Percentiles rank a stretch among this genome's conserved stretches.
phyloP scores from a whole-genome alignment of 1,140 invertebrate genomes.

The Drosophila pachea region DNA sequence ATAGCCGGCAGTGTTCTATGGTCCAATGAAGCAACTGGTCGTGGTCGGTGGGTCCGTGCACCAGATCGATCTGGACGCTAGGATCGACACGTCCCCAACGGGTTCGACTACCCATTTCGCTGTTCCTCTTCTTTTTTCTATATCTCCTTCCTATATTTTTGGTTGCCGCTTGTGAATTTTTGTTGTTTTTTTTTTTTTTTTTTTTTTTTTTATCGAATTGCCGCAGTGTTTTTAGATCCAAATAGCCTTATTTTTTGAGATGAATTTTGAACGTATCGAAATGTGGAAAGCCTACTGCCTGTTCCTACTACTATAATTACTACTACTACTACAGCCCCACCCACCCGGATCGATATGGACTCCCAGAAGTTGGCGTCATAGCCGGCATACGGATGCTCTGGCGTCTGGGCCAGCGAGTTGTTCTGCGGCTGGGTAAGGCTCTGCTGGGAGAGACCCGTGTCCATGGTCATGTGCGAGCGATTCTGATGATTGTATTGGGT shows the following conservation, averaged over 20 bases:
- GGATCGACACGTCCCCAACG: constrained; percentile 68
- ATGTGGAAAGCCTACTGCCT: constrained; percentile 7
- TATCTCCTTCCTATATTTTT: background rate
- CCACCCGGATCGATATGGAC: constrained; percentile 7
- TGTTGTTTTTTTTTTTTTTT: background rate
- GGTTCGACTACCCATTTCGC: constrained; percentile 54
- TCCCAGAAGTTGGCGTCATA: constrained; percentile 78
- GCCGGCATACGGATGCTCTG: constrained; percentile 79
- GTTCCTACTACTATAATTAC: background rate
- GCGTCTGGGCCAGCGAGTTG: constrained; percentile 77
- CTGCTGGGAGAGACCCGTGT: constrained; percentile 80
- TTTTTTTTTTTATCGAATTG: too few relatives aligned
- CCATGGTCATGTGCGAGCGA: constrained; percentile 85
- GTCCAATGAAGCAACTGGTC: constrained; percentile 46
- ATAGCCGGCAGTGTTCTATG: constrained; percentile 38
- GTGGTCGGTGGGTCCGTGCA: constrained; percentile 9
- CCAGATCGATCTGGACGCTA: constrained; percentile 42
- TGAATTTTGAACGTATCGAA: constrained; percentile 18
- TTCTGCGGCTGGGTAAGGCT: constrained; percentile 74
- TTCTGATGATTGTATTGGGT: constrained; percentile 86
- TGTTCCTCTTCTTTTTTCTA: background rate
- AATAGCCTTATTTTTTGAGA: constrained; percentile 1
- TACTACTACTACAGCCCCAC: too few relatives aligned
- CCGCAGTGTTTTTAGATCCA: too few relatives aligned
- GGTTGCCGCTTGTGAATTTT: background rate